These are phyloP conservation scores for Osedax frankpressi DNA, from an alignment of 2,888 invertebrate species.

Conservation along the genomic window DNA sequence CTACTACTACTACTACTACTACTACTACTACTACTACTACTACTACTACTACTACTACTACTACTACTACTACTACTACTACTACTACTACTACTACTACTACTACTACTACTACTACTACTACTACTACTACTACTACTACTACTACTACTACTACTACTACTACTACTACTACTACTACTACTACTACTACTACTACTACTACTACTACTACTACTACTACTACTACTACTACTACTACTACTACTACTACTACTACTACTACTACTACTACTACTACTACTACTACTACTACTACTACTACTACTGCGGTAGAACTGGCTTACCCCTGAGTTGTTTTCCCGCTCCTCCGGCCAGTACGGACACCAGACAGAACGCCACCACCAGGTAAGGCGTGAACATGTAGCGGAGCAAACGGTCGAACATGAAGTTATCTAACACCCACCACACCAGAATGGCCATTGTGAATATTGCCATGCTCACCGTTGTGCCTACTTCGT, in stretches of 20 bases:
- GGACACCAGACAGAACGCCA: constrained; percentile 35
- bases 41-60: not conserved
- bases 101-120: not conserved
- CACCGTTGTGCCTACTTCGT: constrained; percentile 29
- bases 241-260: not conserved
- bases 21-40: not conserved
- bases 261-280: not conserved
- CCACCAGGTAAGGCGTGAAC: constrained; percentile 37
- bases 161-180: not conserved
- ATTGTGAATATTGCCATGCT: constrained; percentile 31
- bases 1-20: not conserved
- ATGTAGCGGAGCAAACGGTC: constrained; percentile 38
- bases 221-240: not conserved
- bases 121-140: not conserved
- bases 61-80: not conserved
- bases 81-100: not conserved
- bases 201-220: not conserved
- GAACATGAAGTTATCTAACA: constrained; percentile 34
- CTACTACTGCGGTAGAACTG: not conserved
- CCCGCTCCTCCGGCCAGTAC: constrained; percentile 28
- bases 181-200: not conserved
- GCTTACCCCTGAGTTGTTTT: too few relatives aligned
- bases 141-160: not conserved
- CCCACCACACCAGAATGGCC: constrained; percentile 32
- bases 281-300: not conserved